phyloP scores from a whole-genome alignment of 1,140 invertebrate species.

The Cotesia vestalis region DNA sequence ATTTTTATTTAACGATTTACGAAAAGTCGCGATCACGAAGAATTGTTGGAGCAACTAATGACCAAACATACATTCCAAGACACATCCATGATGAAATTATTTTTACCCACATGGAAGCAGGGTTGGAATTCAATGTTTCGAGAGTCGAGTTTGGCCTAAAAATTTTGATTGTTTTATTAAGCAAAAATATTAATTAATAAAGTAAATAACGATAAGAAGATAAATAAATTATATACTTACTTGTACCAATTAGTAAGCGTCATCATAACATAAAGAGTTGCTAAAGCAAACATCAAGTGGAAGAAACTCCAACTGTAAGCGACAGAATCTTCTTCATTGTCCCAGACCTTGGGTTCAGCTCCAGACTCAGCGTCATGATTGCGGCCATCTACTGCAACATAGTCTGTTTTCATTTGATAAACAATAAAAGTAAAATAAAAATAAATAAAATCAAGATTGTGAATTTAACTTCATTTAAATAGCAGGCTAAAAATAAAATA shows the following conservation, averaged over 20 bases:
- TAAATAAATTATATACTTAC: slow-evolving; percentile 72
- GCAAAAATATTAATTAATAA: slow-evolving; percentile 3
- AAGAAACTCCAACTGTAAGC: slow-evolving; percentile 98
- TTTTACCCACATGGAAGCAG: slow-evolving; percentile 98
- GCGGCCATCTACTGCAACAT: slow-evolving; percentile 72
- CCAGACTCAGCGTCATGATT: slow-evolving; percentile 64
- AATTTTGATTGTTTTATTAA: slow-evolving; percentile 41
- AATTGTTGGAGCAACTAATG: slow-evolving; percentile 88
- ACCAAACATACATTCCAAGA: slow-evolving; percentile 91
- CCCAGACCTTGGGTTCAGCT: slow-evolving; percentile 79
- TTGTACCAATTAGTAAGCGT: slow-evolving; percentile 99
- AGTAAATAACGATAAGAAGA: slow-evolving; percentile 17
- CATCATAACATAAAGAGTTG: slow-evolving; percentile 99
- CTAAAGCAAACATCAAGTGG: slow-evolving; percentile 97
- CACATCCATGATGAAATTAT: slow-evolving; percentile 97
- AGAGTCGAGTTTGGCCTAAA: slow-evolving; percentile 82
- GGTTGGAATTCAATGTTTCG: slow-evolving; percentile 82
- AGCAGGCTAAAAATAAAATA: background rate
- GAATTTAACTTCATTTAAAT: slow-evolving; percentile 9
- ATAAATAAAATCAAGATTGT: slow-evolving; percentile 28
- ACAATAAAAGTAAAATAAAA: slow-evolving; percentile 42
- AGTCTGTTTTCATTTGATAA: slow-evolving; percentile 66
- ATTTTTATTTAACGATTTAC: slow-evolving; percentile 26
- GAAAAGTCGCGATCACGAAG: slow-evolving; percentile 90
- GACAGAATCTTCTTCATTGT: slow-evolving; percentile 95